Base-by-base conservation (phyloP, 2,888 invertebrate genomes). In the Baccha elongata region DNA sequence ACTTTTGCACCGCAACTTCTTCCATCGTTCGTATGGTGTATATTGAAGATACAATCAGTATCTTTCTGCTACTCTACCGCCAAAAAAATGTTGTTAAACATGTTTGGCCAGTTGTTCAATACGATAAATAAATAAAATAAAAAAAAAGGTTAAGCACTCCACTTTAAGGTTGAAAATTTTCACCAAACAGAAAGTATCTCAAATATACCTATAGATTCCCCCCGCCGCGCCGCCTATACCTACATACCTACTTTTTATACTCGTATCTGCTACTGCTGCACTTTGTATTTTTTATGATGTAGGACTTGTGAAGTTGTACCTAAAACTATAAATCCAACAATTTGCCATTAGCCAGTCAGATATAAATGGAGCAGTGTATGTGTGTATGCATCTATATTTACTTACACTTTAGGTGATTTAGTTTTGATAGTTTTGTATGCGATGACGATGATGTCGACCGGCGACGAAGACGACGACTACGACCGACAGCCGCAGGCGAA, bases 11-110 rank as follows among this genome's bases (percentile, higher is more conserved):
- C 40, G 17, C 15, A 37, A 69, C 55, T 46, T 44, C 29, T n/a
- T 52, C 13, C 23, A 21, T 40, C 11, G 1, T 32, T 32, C 29
- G 29, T 32, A n/a, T n/a, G n/a, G n/a, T n/a, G n/a, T n/a, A 23
- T n/a, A 46, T 11, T 26, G 8, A 32, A 71, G 72, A 78, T 78
- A 65, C 72, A 65, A 71, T 78, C 72, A 44, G 26, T 50, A 26
- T 58, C 58, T 37, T 35, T 58, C 58, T 46, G 21, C 73, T 48
- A 42, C 46, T 58, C 58, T 46, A 32, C 73, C 53, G 48, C 60
- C 60, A 60, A 60, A 64, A n/a, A 76, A 80, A 74, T 75, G 74
- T 69, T 64, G 74, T 74, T 69, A 58, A 80, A 80, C 80, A 80
- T 62, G 80, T 80, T 80, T 74, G 74, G 48, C 50, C 50, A 48